Evolutionary conservation across 1,140 invertebrate species (phyloP), one percentile per base, ranked within the genome.

Genomic region (Hylaeus anthracinus): DNA sequence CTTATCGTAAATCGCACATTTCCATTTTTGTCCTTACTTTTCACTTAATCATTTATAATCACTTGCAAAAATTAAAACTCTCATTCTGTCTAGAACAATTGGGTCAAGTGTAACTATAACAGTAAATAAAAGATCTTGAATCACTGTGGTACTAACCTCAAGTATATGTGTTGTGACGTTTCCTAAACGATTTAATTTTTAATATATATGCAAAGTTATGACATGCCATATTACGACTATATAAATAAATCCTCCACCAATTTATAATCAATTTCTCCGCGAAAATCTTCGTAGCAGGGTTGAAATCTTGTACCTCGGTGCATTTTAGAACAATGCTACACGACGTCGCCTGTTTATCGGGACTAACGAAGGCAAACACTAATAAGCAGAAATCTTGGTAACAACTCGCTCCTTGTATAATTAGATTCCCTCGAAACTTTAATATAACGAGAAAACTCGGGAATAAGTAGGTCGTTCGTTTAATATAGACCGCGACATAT

Each of bases 311-410:
- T 37, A 15, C 45, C 43, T 10, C 5, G 53, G 12, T n/a, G 43
- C 41, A 43, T 63, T 66, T 80, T 67, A 53, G 73, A 61, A 75
- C 64, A 67, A 80, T 74, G 37, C 15, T 74, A 74, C 51, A 45
- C 53, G 55, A 74, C 55, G 78, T 53, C 43, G 72, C 2, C 12
- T 80, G 71, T 67, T 80, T 80, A 80, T 74, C 72, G 72, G 51
- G 72, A 53, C 37, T 67, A 67, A 74, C 71, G 78, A 75, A 72
- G 61, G 70, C 69, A 58, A 79, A 73, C 63, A 53, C 53, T 80
- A 80, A 80, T 74, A 80, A 80, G 78, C 78, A 58, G 78, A 80
- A 75, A 67, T 75, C 78, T 80, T 80, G 72, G 45, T 67, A 75
- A 48, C 45, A 10, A 74, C 53, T 74, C 63, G 67, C 72, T 39